These are phyloP conservation scores for Ophioninae sp. DNA, from an alignment of 2,888 invertebrate species.

Conservation along the genomic window DNA sequence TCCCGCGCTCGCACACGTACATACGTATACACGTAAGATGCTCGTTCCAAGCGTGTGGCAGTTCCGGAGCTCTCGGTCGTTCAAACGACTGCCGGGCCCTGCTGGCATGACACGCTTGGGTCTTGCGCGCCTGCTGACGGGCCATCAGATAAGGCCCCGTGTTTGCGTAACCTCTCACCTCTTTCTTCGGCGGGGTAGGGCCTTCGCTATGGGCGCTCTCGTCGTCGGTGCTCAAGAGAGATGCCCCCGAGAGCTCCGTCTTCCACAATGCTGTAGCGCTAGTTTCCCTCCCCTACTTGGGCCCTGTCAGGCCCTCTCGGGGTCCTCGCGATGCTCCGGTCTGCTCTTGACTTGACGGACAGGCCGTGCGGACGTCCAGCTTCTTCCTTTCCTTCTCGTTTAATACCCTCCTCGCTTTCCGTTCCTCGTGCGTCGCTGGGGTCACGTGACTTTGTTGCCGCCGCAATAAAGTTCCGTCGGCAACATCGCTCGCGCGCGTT, in stretches of 20 bases:
- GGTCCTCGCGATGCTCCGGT: conserved; percentile 50
- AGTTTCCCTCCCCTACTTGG: not conserved
- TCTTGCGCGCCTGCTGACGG: conserved; percentile 73
- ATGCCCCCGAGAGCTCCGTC: conserved; percentile 68
- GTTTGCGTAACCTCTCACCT: conserved; percentile 80
- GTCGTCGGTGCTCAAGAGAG: conserved; percentile 68
- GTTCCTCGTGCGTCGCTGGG: conserved; percentile 69
- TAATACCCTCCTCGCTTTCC: conserved; percentile 13
- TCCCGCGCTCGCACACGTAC: no score
- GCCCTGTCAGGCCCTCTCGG: not conserved
- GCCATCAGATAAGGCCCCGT: conserved; percentile 79
- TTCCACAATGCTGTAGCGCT: conserved; percentile 67
- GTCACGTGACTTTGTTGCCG: conserved; percentile 66
- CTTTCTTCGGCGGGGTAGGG: conserved; percentile 60
- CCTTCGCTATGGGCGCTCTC: conserved; percentile 67
- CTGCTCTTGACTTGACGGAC: conserved; percentile 74
- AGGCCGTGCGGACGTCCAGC: conserved; percentile 70
- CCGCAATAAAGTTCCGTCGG: conserved; percentile 34
- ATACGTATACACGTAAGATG: conserved; percentile 1
- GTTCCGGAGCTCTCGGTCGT: conserved; percentile 67
- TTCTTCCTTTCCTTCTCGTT: conserved; percentile 40
- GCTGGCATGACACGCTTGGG: conserved; percentile 34
- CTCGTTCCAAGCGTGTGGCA: conserved; percentile 61
- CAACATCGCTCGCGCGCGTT: conserved; percentile 26
- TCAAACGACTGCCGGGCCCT: conserved; percentile 63